Base-by-base conservation (phyloP, 2,888 invertebrate species). In the Calliphora vomitoria region DNA sequence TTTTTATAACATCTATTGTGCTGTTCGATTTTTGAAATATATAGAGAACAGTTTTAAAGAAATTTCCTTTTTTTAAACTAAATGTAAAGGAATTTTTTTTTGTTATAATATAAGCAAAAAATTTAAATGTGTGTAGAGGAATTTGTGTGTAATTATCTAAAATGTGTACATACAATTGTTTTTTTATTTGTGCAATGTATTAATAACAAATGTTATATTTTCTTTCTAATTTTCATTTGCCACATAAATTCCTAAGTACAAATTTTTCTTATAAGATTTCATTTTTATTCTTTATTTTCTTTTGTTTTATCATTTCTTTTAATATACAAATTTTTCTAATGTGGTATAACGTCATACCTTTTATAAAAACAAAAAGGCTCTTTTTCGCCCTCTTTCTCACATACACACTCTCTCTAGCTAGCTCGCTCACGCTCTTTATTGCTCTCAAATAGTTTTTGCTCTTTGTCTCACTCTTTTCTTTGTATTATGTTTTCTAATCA, bases 321-420 rank as follows among this genome's bases (percentile, higher is more conserved):
- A 72, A 69, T 74, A 74, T 69, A 85, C 18, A 85, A 74, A 68
- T 44, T 69, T 86, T 75, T 80, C 62, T 38, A 75, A 75, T 82
- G 20, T 72, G 58, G 71, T 80, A 87, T 87, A 87, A 87, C 86
- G 86, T 87, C 86, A 87, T 87, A 69, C 79, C 41, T 81, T 80
- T 53, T 47, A 58, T 15, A 72, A 64, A 79, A 76, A 53, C 25
- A 25, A 13, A 62, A 82, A 62, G 53, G 20, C 68, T 68, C 47
- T 58, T 47, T 82, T 76, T 69, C 58, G 25, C 62, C 44, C 55
- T 64, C 79, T 58, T 64, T 72, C 47, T 66, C 50, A 50, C 18
- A 44, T n/a, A 47, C 13, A n/a, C 13, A 53, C 62, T 44, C 53
- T 64, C 76, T 58, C 44, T 47, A 1, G 44, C 44, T 44, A 13